Evolutionary conservation across 1,140 invertebrate genomes (phyloP), one percentile per base, ranked within the genome.

Genomic region (Proctacanthus coquilletti): DNA sequence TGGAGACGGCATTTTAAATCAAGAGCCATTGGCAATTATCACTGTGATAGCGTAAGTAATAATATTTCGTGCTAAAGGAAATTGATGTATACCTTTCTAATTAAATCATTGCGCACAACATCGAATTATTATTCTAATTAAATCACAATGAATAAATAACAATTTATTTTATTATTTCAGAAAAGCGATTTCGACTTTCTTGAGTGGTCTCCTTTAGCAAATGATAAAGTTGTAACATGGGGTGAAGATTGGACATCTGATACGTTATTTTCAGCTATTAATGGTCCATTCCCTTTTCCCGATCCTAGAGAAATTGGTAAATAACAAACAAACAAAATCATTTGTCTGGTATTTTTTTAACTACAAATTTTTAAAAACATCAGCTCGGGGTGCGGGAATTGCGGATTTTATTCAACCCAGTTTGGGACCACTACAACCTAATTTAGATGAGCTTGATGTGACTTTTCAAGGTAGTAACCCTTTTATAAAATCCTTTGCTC

Each of bases 331-430:
- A 5, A 5, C 27, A 4, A n/a, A 32, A 21, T 3, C 0, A 36
- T 2, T n/a, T 10, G 13, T 23, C 18, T 10, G 3, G 31, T 6
- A 34, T 23, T 25, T 15, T 35, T 13, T 13, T 17, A 40, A 36
- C 8, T 18, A 31, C 5, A 1, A 2, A 2, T 3, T 18, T 8
- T 15, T 30, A 33, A 13, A 11, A 15, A 38, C 47, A 66, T 44
- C 48, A 77, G 74, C 73, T 21, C 66, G 73, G 53, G 74, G 67
- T 49, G 72, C 76, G 27, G 77, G 72, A 42, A 67, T 83, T 51
- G 87, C 93, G 11, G 93, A 98, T 66, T 89, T 98, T 51, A 96
- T 98, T 61, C 95, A 98, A 67, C 95, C 95, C 35, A 94, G 89
- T 56, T 71, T 98, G 45, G 80, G 93, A 35, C 89, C 93, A 38